Percentiles rank a stretch among this genome's conserved stretches.
Evolutionary conservation across 2,888 invertebrate genomes (phyloP).

Genomic region (Cryptophagus acutangulus): DNA sequence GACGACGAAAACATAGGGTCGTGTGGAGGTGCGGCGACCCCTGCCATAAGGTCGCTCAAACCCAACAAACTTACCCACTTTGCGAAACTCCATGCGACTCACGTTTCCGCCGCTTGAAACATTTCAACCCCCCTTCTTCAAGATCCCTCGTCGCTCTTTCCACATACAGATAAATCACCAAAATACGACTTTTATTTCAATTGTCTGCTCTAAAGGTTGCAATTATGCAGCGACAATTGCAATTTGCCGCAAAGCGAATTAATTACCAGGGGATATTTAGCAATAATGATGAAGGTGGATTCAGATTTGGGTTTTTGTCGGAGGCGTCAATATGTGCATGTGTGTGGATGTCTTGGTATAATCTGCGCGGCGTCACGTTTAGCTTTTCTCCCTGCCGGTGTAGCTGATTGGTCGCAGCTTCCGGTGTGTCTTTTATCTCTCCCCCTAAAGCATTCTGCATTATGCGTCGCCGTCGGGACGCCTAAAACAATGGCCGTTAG

Average conservation of each 20-base stretch:
- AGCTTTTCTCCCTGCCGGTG: constrained; percentile 1
- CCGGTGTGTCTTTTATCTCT: constrained; percentile 33
- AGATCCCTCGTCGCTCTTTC: constrained; percentile 8
- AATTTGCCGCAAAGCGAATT: not conserved
- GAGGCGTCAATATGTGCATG: not conserved
- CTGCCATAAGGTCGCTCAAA: constrained; percentile 44
- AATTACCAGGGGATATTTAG: no score
- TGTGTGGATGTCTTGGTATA: constrained; percentile 1
- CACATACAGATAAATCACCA: not conserved
- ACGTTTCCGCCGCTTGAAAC: constrained; percentile 45
- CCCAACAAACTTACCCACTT: constrained; percentile 47
- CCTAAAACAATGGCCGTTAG: constrained; percentile 30
- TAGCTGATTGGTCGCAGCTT: constrained; percentile 39
- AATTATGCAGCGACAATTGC: no score
- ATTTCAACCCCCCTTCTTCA: constrained; percentile 34
- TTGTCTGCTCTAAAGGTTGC: no score
- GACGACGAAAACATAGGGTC: constrained; percentile 20
- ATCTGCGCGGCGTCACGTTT: constrained; percentile 8
- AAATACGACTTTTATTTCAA: no score
- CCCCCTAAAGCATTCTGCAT: constrained; percentile 24
- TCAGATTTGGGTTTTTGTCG: not conserved
- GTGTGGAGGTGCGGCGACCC: constrained; percentile 28
- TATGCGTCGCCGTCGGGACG: constrained; percentile 34
- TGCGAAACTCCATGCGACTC: constrained; percentile 44
- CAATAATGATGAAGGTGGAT: no score